Percentiles rank a stretch among this genome's conserved stretches.
phyloP scores from a whole-genome alignment of 2,797 vertebrate genomes.

The Kryptolebias ocellatus region DNA sequence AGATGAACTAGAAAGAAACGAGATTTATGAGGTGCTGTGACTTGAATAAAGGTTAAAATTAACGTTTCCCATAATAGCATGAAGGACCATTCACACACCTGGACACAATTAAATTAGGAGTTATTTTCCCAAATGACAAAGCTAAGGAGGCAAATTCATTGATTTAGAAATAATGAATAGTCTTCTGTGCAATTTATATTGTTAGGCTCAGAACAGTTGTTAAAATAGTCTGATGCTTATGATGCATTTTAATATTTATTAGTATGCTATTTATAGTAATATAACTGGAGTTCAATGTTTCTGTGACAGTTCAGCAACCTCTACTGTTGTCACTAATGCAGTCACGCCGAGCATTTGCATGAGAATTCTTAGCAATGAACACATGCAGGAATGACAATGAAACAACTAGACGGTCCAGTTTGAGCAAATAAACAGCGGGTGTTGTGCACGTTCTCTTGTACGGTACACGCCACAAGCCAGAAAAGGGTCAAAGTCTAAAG shows the following conservation, averaged over 20 bases:
- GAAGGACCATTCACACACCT: background rate
- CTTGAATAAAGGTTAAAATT: constrained; percentile 27
- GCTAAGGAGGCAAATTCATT: too few relatives aligned
- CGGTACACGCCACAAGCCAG: constrained; percentile 14
- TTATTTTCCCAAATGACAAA: too few relatives aligned
- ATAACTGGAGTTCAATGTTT: background rate
- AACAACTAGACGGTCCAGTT: background rate
- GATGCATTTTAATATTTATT: too few relatives aligned
- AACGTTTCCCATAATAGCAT: too few relatives aligned
- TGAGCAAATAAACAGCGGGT: constrained; percentile 1
- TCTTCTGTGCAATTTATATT: too few relatives aligned
- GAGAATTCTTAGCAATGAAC: background rate
- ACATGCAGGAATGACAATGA: background rate
- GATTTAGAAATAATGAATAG: too few relatives aligned
- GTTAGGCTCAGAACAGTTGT: too few relatives aligned
- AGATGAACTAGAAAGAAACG: too few relatives aligned
- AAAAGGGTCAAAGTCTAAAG: constrained; percentile 58
- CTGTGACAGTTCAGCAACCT: background rate
- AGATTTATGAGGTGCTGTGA: constrained; percentile 54
- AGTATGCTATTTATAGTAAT: background rate
- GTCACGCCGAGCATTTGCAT: background rate
- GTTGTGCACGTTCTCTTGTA: constrained; percentile 20
- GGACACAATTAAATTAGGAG: too few relatives aligned
- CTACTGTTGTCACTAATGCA: background rate
- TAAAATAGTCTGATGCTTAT: too few relatives aligned